Percentiles rank a stretch among this genome's conserved stretches.
Evolutionary conservation across 2,113 vertebrate genomes (phyloP).

Genomic region (Eulemur macaco): DNA sequence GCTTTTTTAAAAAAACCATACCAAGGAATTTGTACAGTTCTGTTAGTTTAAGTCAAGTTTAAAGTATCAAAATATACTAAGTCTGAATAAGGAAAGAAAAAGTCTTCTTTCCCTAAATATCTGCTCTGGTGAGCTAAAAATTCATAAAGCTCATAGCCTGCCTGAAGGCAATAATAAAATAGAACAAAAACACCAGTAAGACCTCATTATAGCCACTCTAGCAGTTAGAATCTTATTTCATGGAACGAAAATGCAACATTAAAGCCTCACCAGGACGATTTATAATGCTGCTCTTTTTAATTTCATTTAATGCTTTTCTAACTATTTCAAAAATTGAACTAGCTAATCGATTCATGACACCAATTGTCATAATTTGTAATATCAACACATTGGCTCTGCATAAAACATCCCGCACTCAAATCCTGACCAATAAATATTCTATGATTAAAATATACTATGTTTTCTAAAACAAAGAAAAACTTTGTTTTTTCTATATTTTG

Average conservation of each 20-base stretch:
- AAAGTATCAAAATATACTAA: conserved; percentile 43
- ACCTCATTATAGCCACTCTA: conserved; percentile 66
- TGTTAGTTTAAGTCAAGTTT: conserved; percentile 47
- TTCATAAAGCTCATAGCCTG: conserved; percentile 51
- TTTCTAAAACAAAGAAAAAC: conserved; percentile 10
- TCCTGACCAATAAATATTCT: conserved; percentile 44
- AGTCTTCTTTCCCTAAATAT: conserved; percentile 39
- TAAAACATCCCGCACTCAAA: conserved; percentile 26
- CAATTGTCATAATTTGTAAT: conserved; percentile 73
- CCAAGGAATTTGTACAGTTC: background rate
- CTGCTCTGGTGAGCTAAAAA: conserved; percentile 51
- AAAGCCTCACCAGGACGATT: conserved; percentile 74
- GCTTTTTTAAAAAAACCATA: background rate
- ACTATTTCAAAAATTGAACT: conserved; percentile 78
- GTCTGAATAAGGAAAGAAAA: conserved; percentile 39
- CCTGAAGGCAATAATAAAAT: conserved; percentile 74
- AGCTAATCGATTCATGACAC: conserved; percentile 71
- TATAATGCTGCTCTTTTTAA: conserved; percentile 77
- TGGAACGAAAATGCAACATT: conserved; percentile 70
- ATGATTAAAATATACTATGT: background rate
- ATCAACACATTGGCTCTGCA: conserved; percentile 69
- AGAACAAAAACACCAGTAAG: conserved; percentile 59
- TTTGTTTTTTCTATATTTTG: conserved; percentile 16
- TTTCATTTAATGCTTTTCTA: conserved; percentile 77
- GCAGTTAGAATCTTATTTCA: conserved; percentile 72